Evolutionary conservation across 2,113 vertebrate genomes (phyloP).

Genomic region (Chrysochloris asiatica): DNA sequence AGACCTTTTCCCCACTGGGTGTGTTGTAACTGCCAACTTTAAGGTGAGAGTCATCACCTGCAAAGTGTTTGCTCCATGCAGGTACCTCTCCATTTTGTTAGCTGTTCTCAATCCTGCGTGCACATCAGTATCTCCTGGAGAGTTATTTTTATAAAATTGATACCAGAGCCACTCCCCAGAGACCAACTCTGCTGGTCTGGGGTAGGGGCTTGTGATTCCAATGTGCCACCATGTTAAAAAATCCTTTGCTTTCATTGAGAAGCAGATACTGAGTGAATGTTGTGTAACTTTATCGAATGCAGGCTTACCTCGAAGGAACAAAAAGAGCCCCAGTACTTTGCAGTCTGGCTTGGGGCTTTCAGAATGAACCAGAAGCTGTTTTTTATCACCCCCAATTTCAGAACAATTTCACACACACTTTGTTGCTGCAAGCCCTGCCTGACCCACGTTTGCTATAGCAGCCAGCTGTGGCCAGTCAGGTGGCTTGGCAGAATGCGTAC

Average conservation of each 20-base stretch:
- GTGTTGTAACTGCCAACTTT: background rate
- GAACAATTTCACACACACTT: background rate
- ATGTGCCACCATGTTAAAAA: background rate
- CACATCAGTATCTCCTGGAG: background rate
- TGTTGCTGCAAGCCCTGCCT: background rate
- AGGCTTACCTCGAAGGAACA: background rate
- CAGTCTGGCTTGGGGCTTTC: background rate
- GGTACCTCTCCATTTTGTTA: background rate
- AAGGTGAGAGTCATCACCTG: background rate
- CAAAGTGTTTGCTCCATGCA: background rate
- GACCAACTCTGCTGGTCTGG: background rate
- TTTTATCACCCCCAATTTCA: background rate
- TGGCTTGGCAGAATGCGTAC: background rate
- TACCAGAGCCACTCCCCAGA: background rate
- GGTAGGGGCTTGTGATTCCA: background rate
- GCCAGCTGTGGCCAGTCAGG: background rate
- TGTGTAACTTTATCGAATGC: rapidly evolving
- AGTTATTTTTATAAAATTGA: no score
- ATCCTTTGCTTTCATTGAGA: background rate
- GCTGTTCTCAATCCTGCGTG: background rate
- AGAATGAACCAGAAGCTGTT: background rate
- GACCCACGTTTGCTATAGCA: rapidly evolving
- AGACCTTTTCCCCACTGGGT: background rate
- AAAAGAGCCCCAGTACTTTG: background rate
- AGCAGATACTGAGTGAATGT: background rate